Base-by-base conservation (phyloP, 2,797 vertebrate species). In the Lepus oiostolus region DNA sequence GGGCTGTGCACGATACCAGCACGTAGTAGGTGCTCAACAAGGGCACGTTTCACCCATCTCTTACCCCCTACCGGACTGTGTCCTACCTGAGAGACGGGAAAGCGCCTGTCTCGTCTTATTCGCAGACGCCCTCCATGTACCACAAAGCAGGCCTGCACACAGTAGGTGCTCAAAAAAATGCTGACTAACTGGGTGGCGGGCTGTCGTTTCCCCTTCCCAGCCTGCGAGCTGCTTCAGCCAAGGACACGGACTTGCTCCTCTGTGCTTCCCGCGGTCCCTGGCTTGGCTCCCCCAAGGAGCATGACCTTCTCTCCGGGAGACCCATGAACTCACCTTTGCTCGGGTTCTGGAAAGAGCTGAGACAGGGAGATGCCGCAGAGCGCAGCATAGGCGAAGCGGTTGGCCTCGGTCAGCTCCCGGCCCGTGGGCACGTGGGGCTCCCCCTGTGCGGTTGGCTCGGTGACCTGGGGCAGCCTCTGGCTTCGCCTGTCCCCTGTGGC, bases 321-420 rank as follows among this genome's bases (percentile, higher is more conserved):
- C 38, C 22, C 0, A 0, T 1, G 63, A 3, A 60, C 85, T 96
- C 98, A 99, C 99, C 99, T 99, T 96, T 99, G 99, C 84, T 99
- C 99, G 1, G 97, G 67, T 84, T 98, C 99, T 16, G 98, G 97
- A 96, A 99, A 99, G 24, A 99, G 95, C 79, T 98, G 97, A 0
- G 99, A 98, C 79, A 99, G 96, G 10, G 99, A 99, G 38, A 99
- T 97, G 0, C 97, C 98, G 47, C 99, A 99, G 50, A 99, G 98
- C 0, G 99, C 99, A 0, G 99, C 99, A 0, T 98, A 99, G 0
- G 99, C 99, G 63, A 99, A 99, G 1, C 99, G 98, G 21, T 98
- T 99, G 1, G 98, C 97, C 47, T 99, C 99, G 0, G 96, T 97
- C 96, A 99, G 97, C 96, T 72, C 98, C 67, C 79, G 97, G 95